Evolutionary conservation across 1,140 invertebrate species (phyloP).

Genomic region (Bombyx mandarina): DNA sequence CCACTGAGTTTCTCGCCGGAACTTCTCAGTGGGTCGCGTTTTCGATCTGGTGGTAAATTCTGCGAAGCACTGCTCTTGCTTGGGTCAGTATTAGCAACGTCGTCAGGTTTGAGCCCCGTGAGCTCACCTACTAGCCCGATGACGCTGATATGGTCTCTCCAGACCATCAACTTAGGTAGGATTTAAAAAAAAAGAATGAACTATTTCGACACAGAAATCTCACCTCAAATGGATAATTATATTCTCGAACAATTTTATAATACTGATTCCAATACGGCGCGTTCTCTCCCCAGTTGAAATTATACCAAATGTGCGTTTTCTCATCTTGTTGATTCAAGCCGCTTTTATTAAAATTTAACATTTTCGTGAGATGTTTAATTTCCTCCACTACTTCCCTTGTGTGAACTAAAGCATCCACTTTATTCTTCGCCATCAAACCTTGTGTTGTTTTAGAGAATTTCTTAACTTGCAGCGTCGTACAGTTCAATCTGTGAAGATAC

Average conservation of each 20-base stretch:
- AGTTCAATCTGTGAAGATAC: slow-evolving; percentile 42
- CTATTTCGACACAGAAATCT: slow-evolving; percentile 8
- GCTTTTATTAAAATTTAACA: slow-evolving; percentile 40
- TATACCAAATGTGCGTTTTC: slow-evolving; percentile 30
- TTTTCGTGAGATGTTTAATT: slow-evolving; percentile 42
- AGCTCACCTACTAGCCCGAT: too few relatives aligned
- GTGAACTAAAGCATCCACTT: slow-evolving; percentile 31
- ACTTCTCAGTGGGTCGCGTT: too few relatives aligned
- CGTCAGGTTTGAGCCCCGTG: too few relatives aligned
- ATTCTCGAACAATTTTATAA: slow-evolving; percentile 53
- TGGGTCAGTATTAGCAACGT: too few relatives aligned
- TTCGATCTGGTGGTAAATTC: too few relatives aligned
- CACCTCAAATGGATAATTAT: slow-evolving; percentile 60
- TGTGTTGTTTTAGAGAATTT: slow-evolving; percentile 55
- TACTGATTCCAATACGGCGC: slow-evolving; percentile 63
- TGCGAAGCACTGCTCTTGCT: too few relatives aligned
- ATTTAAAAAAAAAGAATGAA: slow-evolving; percentile 16
- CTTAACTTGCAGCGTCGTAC: slow-evolving; percentile 44
- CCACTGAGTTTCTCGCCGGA: too few relatives aligned
- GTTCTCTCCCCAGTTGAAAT: slow-evolving; percentile 60
- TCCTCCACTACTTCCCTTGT: slow-evolving; percentile 45
- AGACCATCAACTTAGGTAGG: too few relatives aligned
- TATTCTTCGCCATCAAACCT: slow-evolving; percentile 49
- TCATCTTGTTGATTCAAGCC: slow-evolving; percentile 11
- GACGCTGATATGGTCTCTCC: too few relatives aligned